A percentile compares a stretch with the other conserved stretches of the same genome.
Conservation (phyloP, 2,797 vertebrate species). For the Orestias chungarensis region DNA sequence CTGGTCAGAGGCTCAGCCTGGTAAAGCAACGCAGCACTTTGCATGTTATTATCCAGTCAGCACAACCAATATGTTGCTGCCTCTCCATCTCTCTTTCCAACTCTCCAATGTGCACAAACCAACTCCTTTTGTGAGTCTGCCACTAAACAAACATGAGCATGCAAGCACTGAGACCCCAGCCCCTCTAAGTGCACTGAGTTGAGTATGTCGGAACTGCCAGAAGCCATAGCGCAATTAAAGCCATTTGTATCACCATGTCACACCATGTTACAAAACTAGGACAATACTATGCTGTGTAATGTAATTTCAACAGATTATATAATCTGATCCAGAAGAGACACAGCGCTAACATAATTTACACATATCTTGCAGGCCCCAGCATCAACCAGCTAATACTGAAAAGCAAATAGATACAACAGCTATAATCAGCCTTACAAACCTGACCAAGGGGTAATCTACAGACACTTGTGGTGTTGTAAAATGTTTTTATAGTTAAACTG, state of each 20-base stretch:
- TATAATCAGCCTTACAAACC: conserved; percentile 21
- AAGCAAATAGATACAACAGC: conserved; percentile 36
- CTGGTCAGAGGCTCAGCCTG: conserved; percentile 71
- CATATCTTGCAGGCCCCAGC: conserved; percentile 45
- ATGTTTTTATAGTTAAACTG: conserved; percentile 39
- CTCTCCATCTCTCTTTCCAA: conserved; percentile 42
- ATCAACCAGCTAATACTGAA: conserved; percentile 32
- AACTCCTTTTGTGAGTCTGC: conserved; percentile 34
- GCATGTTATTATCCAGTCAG: conserved; percentile 86
- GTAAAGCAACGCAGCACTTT: conserved; percentile 59
- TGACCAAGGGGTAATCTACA: conserved; percentile 41
- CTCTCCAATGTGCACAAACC: conserved; percentile 45
- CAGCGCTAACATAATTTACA: conserved; percentile 49
- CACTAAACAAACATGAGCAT: conserved; percentile 14
- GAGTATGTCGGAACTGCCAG: conserved; percentile 63
- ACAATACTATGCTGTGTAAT: conserved; percentile 69
- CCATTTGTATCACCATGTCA: conserved; percentile 75
- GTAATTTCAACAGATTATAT: conserved; percentile 70
- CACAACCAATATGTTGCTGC: conserved; percentile 64
- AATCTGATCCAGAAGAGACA: conserved; percentile 63
- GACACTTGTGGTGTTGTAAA: conserved; percentile 34
- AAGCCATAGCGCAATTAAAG: conserved; percentile 74
- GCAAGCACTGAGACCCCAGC: conserved; percentile 3
- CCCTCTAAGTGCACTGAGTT: conserved; percentile 46
- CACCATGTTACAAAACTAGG: conserved; percentile 70